Evolutionary conservation across 30 jellyfish, hydroid and myxozoan genomes (phyloP).

Genomic region (Catostylus mosaicus): DNA sequence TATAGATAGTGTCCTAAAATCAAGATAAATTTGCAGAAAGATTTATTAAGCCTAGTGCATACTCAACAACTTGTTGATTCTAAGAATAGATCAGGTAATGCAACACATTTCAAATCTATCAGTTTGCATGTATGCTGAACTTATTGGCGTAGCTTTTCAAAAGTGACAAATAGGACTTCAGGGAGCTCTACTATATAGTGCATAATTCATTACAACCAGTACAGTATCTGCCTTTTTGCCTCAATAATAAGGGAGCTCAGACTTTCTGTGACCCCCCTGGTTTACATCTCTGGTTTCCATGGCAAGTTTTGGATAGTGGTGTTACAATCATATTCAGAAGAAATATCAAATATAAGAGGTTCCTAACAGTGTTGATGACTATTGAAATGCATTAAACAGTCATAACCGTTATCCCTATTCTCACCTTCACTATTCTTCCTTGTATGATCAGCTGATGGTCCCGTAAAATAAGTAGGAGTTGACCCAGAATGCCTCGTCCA

Average conservation of each 20-base stretch:
- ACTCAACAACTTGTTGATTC: neutral
- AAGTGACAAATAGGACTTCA: neutral
- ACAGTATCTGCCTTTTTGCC: neutral
- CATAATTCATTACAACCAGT: no score
- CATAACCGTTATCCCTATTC: neutral
- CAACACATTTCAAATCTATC: neutral
- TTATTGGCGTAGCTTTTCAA: neutral
- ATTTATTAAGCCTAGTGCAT: neutral
- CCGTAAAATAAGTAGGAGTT: neutral
- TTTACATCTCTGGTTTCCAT: neutral
- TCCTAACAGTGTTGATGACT: no score
- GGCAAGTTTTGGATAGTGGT: neutral
- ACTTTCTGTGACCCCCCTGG: neutral
- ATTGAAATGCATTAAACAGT: neutral
- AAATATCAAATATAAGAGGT: no score
- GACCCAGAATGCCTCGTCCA: neutral
- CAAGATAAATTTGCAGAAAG: neutral
- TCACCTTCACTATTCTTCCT: neutral
- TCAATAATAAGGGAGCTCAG: neutral
- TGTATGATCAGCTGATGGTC: conserved; percentile 11
- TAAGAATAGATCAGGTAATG: no score
- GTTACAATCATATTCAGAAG: neutral
- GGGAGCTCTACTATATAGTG: no score
- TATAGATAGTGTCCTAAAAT: neutral
- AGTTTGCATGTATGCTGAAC: neutral